A percentile compares a stretch with the other conserved stretches of the same genome.
Evolutionary conservation across 2,797 vertebrate species (phyloP).

Genomic region (Pangasius larnaudii): DNA sequence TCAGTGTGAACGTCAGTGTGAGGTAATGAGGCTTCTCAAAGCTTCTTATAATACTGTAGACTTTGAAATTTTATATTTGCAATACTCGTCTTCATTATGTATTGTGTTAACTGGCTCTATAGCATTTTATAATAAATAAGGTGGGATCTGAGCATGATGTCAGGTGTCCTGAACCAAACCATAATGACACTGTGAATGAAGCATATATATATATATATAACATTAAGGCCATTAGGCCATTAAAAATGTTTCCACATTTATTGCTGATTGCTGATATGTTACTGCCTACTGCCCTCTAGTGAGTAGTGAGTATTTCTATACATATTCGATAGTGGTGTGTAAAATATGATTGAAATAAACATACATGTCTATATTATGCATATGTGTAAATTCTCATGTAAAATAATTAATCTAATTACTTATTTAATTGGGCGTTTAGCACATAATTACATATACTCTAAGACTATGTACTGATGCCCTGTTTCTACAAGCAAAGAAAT

Average conservation of each 20-base stretch:
- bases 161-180: not conserved
- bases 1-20: not conserved
- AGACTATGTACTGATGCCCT: not conserved
- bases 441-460: not conserved
- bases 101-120: not conserved
- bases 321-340: not conserved
- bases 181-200: not conserved
- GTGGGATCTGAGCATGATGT: not conserved
- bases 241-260: not conserved
- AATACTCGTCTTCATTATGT: not conserved
- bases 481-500: not conserved
- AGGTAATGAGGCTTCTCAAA: not conserved
- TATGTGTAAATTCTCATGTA: not conserved
- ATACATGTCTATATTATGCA: not conserved
- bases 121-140: not conserved
- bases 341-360: not conserved
- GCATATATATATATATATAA: not conserved
- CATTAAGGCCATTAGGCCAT: not conserved
- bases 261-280: not conserved
- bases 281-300: slow-evolving; percentile 37
- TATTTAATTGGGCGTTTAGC: too few species aligned
- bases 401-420: not conserved
- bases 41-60: not conserved
- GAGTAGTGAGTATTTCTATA: not conserved
- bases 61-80: not conserved